Evolutionary conservation across 2,113 vertebrate genomes (phyloP), one percentile per base, ranked within the genome.

Genomic region (Grus americana): DNA sequence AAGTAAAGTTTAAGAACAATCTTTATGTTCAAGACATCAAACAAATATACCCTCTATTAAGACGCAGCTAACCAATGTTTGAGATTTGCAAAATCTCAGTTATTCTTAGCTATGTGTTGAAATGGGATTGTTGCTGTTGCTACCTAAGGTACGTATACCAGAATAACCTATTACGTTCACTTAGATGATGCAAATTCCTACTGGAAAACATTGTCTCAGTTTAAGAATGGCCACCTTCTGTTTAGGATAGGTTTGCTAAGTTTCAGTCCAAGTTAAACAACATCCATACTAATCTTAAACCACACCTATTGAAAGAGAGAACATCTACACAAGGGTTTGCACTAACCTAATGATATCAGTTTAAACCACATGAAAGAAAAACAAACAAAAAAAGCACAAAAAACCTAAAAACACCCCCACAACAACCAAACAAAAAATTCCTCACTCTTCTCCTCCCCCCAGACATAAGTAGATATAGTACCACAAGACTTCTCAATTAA

Each of bases 1-100:
- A 97, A 94, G 80, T 14, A 80, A 93, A 85, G 58, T 92, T 87
- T 72, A 91, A 95, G 30, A 88, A 95, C 55, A 90, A 47, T 18
- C 50, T 88, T 92, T 95, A 96, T 49, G 67, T 46, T 52, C 50
- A 49, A 86, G 54, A 59, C 52, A 92, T 29, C 65, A 79, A 70
- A 83, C 4, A 85, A 79, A 86, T 27, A 66, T 34, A 93, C 24
- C 20, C 27, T 72, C 55, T 79, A n/a, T 47, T 52, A 71, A 81
- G 75, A 76, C 1, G 0, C 7, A 57, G 24, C 40, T 86, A 80
- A 81, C 36, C 42, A 44, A 30, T 27, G 22, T 23, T 7, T 55
- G 70, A 73, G 40, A 66, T 68, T 79, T 86, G 75, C 8, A 72
- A 80, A 91, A 79, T 26, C 42, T 36, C 47, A 23, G 12, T 52